Base-by-base conservation (phyloP, 2,888 invertebrate genomes). In the Aspidiotus rigidus region DNA sequence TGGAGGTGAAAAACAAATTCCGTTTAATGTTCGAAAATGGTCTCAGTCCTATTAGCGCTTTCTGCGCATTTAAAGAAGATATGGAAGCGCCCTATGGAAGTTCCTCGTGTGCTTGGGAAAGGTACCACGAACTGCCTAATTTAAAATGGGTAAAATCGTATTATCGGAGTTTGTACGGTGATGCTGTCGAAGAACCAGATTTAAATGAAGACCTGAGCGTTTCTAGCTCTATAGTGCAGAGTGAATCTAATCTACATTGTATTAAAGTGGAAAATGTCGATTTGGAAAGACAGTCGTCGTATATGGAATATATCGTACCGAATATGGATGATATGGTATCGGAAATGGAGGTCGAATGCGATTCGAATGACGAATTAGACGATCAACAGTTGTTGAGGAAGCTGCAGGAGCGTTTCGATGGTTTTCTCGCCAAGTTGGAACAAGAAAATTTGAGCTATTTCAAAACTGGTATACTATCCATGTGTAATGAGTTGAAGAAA, bases 1-100 rank as follows among this genome's bases (percentile, higher is more conserved):
- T 13, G 28, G 39, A 59, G 6, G 59, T 59, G 1, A 39, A 28
- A 28, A 28, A 59, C 1, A 17, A 10, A 28, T 59, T 59, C 39
- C 59, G 59, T 11, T 39, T 28, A 7, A 59, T 59, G 59, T 59
- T 16, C 28, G 17, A 28, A 11, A 28, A 59, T 59, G 59, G 59
- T 59, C 39, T 59, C 16, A 59, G 17, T 39, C 59, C 59, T 1
- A 39, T 13, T 28, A 59, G 28, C 11, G 59, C 59, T 17, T 39
- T 59, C 13, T 39, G 28, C 16, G 16, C 39, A 3, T 59, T 39
- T 7, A 59, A 28, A 39, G 39, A 59, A 39, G 28, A 28, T 7
- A 17, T 59, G 16, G 59, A 59, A 39, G 28, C 10, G 10, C 17
- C 28, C 5, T 28, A 28, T 5, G 28, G 28, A 28, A 28, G 28